Evolutionary conservation across 2,888 invertebrate species (phyloP), one percentile per base, ranked within the genome.

Genomic region (Actias luna): DNA sequence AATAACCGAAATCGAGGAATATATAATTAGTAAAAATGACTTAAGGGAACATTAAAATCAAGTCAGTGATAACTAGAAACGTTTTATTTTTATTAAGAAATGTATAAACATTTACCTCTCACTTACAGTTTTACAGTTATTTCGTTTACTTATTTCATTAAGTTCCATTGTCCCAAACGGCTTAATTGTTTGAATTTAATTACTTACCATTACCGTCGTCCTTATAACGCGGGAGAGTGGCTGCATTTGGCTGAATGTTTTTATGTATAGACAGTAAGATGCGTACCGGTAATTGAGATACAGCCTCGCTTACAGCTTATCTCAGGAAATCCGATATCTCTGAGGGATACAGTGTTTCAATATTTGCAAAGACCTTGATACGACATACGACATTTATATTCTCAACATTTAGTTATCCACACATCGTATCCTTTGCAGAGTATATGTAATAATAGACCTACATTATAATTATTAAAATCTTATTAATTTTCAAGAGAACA

Each of bases 261-360:
- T 55, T 55, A n/a, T 29, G 29, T 29, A 55, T 55, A 55, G 29
- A 55, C 29, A 29, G 55, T 55, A 29, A 55, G 55, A 55, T 55
- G 29, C 29, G 29, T 29, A 55, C 55, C 55, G 55, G 55, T 55
- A 55, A 55, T 55, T 55, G 29, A n/a, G 55, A 55, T 55, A 55
- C 55, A 55, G 55, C n/a, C 55, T 55, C 57, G 57, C 42, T 22
- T 60, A 52, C 58, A 63, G 59, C 60, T 66, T 65, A 67, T 66
- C 67, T 65, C 16, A 50, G 65, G 64, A 68, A 64, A 65, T 67
- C 62, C 67, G 67, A 58, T 61, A 58, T 67, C 62, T 58, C 58
- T n/a, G 57, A 55, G 52, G 61, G 63, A 61, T 63, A 63, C 63
- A 58, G 27, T 22, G 46, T 12, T 58, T 59, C 59, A 65, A 65